Conservation (phyloP, 2,113 vertebrate genomes). For the Campylorhamphus procurvoides region DNA sequence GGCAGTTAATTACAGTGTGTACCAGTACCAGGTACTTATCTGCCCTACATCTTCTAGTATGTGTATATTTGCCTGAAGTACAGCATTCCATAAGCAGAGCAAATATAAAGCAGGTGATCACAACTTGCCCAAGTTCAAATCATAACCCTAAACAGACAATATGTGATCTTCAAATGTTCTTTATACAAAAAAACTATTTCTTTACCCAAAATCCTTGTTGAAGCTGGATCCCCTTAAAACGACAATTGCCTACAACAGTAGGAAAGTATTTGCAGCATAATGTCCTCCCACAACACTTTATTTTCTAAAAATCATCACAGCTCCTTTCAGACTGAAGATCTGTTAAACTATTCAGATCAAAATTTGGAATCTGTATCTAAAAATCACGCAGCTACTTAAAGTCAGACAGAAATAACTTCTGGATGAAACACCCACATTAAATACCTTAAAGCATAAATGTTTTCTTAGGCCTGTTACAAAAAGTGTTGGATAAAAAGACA, state of each 20-base stretch:
- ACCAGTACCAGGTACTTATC: neutral
- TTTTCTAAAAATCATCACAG: neutral
- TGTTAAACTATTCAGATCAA: neutral
- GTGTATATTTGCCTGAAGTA: neutral
- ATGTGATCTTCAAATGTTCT: neutral
- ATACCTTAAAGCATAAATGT: neutral
- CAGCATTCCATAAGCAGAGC: neutral
- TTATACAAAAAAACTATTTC: neutral
- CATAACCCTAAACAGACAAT: neutral
- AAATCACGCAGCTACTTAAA: neutral
- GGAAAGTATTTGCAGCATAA: neutral
- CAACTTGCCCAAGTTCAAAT: neutral
- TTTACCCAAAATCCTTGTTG: neutral
- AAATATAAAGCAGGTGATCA: fast-evolving
- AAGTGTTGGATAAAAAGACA: neutral
- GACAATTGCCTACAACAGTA: neutral
- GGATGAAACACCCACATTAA: neutral
- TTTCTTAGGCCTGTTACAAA: neutral
- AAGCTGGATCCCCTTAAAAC: neutral
- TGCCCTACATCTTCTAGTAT: neutral
- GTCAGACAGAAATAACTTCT: neutral
- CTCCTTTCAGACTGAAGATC: neutral
- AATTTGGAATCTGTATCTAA: neutral
- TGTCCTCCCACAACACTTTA: neutral
- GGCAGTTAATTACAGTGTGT: neutral